phyloP scores from a whole-genome alignment of 1,140 invertebrate species.

The Heliconius eleuchia region DNA sequence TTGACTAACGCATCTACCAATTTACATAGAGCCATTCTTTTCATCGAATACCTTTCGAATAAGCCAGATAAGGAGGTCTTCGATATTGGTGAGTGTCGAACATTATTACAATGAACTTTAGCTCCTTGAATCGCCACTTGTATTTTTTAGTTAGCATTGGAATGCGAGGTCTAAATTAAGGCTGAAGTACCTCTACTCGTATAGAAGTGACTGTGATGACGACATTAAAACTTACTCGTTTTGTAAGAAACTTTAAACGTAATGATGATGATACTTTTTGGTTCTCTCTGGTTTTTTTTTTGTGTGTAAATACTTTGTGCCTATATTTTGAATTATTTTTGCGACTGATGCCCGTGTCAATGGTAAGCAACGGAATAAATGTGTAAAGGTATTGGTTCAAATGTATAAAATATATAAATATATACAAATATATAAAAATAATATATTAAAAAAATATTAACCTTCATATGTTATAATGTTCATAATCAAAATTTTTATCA shows the following conservation, averaged over 20 bases:
- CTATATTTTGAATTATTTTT: too few species aligned
- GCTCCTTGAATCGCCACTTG: conserved; percentile 60
- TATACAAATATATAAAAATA: too few species aligned
- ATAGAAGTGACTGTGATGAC: conserved; percentile 49
- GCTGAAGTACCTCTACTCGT: conserved; percentile 52
- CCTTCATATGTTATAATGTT: too few species aligned
- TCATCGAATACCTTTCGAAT: conserved; percentile 30
- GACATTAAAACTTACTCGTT: conserved; percentile 30
- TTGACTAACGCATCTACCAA: conserved; percentile 47
- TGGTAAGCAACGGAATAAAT: too few species aligned
- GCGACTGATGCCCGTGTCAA: too few species aligned
- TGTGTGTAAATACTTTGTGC: too few species aligned
- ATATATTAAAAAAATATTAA: too few species aligned
- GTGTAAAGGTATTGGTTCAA: too few species aligned
- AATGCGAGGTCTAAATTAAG: conserved; percentile 64
- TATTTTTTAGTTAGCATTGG: conserved; percentile 65
- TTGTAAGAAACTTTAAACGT: not conserved
- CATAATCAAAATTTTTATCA: too few species aligned
- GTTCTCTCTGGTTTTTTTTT: too few species aligned
- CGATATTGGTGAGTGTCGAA: conserved; percentile 33
- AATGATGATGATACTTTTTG: too few species aligned
- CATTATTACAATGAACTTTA: conserved; percentile 47
- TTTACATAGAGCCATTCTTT: conserved; percentile 39
- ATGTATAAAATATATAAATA: too few species aligned
- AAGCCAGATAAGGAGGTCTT: conserved; percentile 44